Base-by-base conservation (phyloP, 1,140 invertebrate genomes). In the Dendroctonus valens region DNA sequence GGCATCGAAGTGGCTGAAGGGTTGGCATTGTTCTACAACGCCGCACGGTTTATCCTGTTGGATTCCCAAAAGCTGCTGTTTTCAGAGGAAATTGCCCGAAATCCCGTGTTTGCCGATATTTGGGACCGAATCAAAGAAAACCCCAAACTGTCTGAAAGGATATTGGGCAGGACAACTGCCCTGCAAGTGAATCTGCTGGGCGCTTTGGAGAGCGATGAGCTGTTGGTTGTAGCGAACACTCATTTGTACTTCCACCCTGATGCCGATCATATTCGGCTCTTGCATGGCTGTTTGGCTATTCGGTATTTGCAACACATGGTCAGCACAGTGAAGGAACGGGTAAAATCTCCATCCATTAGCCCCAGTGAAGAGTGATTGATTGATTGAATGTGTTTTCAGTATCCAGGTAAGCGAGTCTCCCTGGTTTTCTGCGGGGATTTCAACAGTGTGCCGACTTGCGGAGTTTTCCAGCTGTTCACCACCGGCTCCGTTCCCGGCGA, bases 231-330 rank as follows among this genome's bases (percentile, higher is more conserved):
- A 49, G 92, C 87, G 12, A 96, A 95, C 75, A 96, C 92, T 4
- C 96, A 98, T 82, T 83, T 98, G 38, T 97, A 95, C 78, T 98
- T 95, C 75, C 91, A 94, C 76, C 92, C 93, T 6, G 87, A 92
- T 79, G 90, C 93, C 5, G 91, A 94, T 81, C 91, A 96, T 74
- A 91, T 97, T 71, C 81, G 96, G 70, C 78, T 97, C 3, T 76
- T 97, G 40, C 90, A 92, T 82, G 88, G 84, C 41, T 89, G 85
- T 52, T 84, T 88, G 69, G 73, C 82, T 14, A 82, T 91, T 41
- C 77, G 77, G 14, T 90, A 86, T 79, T 72, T 91, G 3, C 74
- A 85, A 58, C 70, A 84, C 73, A 65, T 85, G 70, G 76, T 84
- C 39, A 74, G 81, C 61, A 70, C 80, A 70, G 72, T 78, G 58